Conservation (phyloP, 1,140 invertebrate genomes). For the Bilobella aurantiaca region DNA sequence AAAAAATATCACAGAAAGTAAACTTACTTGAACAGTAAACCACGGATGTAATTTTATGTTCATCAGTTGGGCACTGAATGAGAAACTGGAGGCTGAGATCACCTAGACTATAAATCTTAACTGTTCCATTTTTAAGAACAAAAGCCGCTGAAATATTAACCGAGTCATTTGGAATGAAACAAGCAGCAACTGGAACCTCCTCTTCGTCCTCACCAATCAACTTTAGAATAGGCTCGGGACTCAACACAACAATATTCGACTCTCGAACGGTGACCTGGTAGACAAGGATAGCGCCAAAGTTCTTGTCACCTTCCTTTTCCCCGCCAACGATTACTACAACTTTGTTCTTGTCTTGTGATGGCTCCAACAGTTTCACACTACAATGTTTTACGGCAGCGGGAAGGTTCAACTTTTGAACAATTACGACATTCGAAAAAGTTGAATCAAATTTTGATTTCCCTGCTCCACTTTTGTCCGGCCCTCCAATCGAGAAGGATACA, state of each 20-base stretch:
- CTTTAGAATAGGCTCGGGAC: slow-evolving; percentile 36
- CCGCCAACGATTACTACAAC: slow-evolving; percentile 11
- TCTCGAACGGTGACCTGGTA: slow-evolving; percentile 38
- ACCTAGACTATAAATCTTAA: slow-evolving; percentile 20
- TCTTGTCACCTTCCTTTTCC: slow-evolving; percentile 6
- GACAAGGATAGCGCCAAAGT: slow-evolving; percentile 39
- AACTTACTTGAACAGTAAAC: slow-evolving; percentile 33
- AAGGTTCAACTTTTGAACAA: slow-evolving; percentile 22
- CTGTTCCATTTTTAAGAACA: slow-evolving; percentile 18
- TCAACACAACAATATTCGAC: slow-evolving; percentile 35
- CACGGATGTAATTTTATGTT: slow-evolving; percentile 22
- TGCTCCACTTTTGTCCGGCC: background rate
- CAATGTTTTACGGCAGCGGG: slow-evolving; percentile 19
- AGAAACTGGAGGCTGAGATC: slow-evolving; percentile 43
- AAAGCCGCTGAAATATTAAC: slow-evolving; percentile 16
- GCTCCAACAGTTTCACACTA: slow-evolving; percentile 10
- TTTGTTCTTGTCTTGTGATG: slow-evolving; percentile 19
- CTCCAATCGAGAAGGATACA: background rate
- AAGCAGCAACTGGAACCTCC: slow-evolving; percentile 14
- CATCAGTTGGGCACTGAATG: slow-evolving; percentile 37
- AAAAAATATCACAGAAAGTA: slow-evolving; percentile 12
- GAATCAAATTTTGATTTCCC: slow-evolving; percentile 6
- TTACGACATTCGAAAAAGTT: background rate
- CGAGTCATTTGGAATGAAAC: slow-evolving; percentile 19
- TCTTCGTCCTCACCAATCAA: slow-evolving; percentile 16